Base-by-base conservation (phyloP, 1,140 invertebrate genomes). In the Cryptotermes secundus region DNA sequence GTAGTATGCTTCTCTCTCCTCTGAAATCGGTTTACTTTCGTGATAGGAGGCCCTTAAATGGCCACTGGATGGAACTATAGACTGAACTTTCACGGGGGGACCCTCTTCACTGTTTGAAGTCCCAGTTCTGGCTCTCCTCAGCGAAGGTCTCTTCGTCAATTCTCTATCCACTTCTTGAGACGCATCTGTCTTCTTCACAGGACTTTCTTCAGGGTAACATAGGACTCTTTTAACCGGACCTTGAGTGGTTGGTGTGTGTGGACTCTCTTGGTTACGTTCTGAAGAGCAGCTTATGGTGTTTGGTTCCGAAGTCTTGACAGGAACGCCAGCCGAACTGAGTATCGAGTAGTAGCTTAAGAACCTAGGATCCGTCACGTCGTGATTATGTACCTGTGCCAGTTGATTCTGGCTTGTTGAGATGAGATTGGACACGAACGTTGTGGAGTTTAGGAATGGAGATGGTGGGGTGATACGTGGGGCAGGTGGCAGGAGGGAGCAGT, bases 301-400 rank as follows among this genome's bases (percentile, higher is more conserved):
- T 3, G 31, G 16, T 9, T 82, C 34, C 36, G 38, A 14, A 19
- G 7, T 82, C 9, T 53, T 38, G 3, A 35, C 6, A 6, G 42
- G 36, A 16, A 49, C 36, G n/a, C 53, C 81, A 31, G 26, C 79
- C 26, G 80, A 24, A 1, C 34, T 80, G 4, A 80, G 19, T 26
- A 79, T 19, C 12, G 80, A 34, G 38, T 34, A 85, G 42, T 53
- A 34, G 82, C 85, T 85, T 3, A 86, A 59, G 34, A 86, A 86
- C 31, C 81, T 81, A 3, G 85, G 85, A 53, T 86, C 83, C 24
- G 85, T 86, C 19, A 83, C 83, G 35, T 86, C 85, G n/a, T 86
- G 85, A 14, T n/a, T 72, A 2, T 26, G 2, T n/a, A 14, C 26
- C n/a, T 3, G 59, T 4, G 26, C 26, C 14, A 2, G 59, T 72